phyloP scores from a whole-genome alignment of 2,113 vertebrate species.

The Heliornis fulica region DNA sequence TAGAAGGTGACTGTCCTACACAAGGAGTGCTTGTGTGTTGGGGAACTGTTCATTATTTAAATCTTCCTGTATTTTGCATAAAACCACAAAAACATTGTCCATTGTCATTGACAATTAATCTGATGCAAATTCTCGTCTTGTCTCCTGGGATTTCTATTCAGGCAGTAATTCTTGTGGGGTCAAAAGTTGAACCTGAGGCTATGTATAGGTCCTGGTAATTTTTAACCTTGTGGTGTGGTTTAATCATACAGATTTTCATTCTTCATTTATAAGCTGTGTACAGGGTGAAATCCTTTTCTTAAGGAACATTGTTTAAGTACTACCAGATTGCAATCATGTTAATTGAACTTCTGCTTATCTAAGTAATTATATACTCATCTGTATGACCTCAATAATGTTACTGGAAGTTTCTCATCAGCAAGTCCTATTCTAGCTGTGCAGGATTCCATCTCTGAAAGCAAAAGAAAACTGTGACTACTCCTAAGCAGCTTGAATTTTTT shows the following conservation, averaged over 20 bases:
- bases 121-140: constrained; percentile 32
- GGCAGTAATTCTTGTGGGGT: background rate
- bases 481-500: background rate
- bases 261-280: background rate
- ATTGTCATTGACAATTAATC: constrained; percentile 16
- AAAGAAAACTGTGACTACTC: background rate
- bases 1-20: background rate
- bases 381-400: background rate
- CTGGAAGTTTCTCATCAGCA: constrained; percentile 14
- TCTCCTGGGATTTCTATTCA: constrained; percentile 13
- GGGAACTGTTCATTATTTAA: background rate
- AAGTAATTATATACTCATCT: background rate
- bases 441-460: background rate
- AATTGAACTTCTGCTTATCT: constrained; percentile 46
- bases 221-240: constrained; percentile 41
- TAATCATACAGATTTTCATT: constrained; percentile 29
- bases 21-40: background rate
- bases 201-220: constrained; percentile 15
- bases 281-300: constrained; percentile 10
- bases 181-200: constrained; percentile 49
- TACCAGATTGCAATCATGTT: constrained; percentile 47
- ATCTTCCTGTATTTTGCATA: constrained; percentile 19
- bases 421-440: background rate
- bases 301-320: background rate
- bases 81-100: background rate